Conservation (phyloP, 2,113 vertebrate species). For the Dipodomys stephensi region DNA sequence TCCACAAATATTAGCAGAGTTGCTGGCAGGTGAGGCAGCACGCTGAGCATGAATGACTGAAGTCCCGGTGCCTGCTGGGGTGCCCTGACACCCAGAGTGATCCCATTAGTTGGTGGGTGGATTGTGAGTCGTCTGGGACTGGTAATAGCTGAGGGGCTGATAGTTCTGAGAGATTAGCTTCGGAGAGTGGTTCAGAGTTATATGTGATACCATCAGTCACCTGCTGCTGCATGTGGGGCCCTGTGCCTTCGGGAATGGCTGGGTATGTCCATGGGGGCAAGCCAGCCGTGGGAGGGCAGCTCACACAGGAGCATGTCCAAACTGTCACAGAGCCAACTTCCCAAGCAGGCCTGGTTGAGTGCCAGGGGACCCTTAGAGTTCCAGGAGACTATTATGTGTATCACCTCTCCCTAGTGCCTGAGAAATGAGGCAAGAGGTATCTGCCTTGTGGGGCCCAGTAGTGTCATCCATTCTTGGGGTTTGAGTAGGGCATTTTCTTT, state of each 20-base stretch:
- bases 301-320: not conserved
- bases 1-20: not conserved
- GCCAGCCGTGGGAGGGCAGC: rapidly evolving
- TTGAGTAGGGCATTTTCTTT: not conserved
- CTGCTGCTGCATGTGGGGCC: no score
- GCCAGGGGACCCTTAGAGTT: not conserved
- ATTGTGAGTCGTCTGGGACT: not conserved
- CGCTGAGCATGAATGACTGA: not conserved
- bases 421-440: not conserved
- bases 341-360: not conserved
- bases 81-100: not conserved
- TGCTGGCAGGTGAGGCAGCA: not conserved
- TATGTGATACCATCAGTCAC: not conserved
- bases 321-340: not conserved
- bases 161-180: not conserved
- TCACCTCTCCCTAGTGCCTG: not conserved
- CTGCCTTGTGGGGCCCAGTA: not conserved
- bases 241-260: not conserved
- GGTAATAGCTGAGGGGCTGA: not conserved
- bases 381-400: not conserved
- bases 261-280: not conserved
- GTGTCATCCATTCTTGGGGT: not conserved
- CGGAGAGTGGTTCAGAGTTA: not conserved
- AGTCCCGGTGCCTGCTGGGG: rapidly evolving
- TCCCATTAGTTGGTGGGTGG: not conserved